A percentile compares a stretch with the other conserved stretches of the same genome.
These are phyloP conservation scores for Styela plicata DNA, from an alignment of 23 tunicate species.

Conservation along the genomic window DNA sequence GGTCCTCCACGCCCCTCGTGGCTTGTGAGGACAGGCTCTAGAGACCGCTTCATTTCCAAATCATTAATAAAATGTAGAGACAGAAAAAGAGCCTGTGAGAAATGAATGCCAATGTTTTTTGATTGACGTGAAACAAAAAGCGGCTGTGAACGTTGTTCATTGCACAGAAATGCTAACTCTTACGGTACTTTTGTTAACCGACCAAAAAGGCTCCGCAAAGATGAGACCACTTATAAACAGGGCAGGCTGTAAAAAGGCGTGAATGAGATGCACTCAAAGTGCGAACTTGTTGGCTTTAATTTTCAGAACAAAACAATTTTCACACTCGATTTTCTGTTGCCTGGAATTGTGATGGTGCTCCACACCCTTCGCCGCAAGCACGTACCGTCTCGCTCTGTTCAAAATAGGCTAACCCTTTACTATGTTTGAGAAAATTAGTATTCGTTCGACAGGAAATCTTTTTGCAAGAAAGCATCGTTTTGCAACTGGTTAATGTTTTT, in stretches of 20 bases:
- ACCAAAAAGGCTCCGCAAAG: slow-evolving; percentile 7
- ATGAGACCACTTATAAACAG: slow-evolving; percentile 26
- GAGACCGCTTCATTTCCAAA: slow-evolving; percentile 1
- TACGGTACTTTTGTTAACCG: background rate
- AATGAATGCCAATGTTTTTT: background rate
- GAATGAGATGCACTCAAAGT: slow-evolving; percentile 27
- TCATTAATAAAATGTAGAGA: slow-evolving; percentile 17
- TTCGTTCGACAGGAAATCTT: too few relatives aligned
- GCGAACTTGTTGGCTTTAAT: slow-evolving; percentile 19
- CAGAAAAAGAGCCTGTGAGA: background rate
- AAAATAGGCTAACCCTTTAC: too few relatives aligned
- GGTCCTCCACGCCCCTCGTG: slow-evolving; percentile 20
- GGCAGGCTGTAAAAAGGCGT: slow-evolving; percentile 36
- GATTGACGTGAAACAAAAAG: slow-evolving; percentile 23
- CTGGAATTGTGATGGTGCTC: background rate
- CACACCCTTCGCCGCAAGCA: background rate
- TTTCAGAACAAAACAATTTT: slow-evolving; percentile 9
- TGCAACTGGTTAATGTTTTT: background rate
- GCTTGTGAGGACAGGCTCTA: slow-evolving; percentile 5
- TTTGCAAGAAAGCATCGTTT: too few relatives aligned
- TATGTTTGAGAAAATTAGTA: too few relatives aligned
- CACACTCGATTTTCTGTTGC: slow-evolving; percentile 13
- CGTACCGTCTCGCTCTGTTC: background rate
- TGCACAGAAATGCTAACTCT: background rate
- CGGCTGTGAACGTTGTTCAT: background rate